phyloP scores from a whole-genome alignment of 2,797 vertebrate genomes.

The Oreochromis grahami region DNA sequence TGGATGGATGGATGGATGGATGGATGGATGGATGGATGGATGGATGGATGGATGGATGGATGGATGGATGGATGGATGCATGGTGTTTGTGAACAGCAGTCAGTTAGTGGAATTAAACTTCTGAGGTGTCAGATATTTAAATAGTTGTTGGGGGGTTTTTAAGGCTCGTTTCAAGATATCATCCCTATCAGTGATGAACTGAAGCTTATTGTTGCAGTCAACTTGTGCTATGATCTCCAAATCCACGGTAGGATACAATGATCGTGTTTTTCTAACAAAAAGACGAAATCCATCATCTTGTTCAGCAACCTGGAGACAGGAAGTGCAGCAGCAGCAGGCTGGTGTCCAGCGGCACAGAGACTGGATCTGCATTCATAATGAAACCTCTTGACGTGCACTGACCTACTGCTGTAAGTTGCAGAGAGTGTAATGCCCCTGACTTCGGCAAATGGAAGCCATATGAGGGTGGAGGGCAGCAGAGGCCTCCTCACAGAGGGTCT shows the following conservation, averaged over 20 bases:
- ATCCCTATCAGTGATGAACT: not conserved
- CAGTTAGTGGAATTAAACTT: not conserved
- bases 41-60: too few species aligned
- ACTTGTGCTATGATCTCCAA: not conserved
- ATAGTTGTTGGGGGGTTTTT: not conserved
- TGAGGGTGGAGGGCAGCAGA: slow-evolving; percentile 31
- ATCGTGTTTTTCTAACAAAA: not conserved
- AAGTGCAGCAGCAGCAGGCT: not conserved
- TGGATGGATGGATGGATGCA: too few species aligned
- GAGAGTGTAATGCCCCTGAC: slow-evolving; percentile 12
- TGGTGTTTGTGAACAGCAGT: not conserved
- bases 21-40: too few species aligned
- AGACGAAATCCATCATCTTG: not conserved
- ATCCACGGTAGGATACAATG: not conserved
- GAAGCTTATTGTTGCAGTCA: not conserved
- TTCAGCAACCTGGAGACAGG: not conserved
- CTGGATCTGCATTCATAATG: slow-evolving; percentile 50
- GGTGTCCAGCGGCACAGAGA: not conserved
- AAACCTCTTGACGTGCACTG: slow-evolving; percentile 53
- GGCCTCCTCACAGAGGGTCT: slow-evolving; percentile 48
- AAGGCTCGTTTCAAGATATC: not conserved
- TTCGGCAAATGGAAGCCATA: slow-evolving; percentile 57
- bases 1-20: too few species aligned
- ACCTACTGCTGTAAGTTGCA: slow-evolving; percentile 31
- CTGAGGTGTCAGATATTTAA: not conserved